Base-by-base conservation (phyloP, 2,888 invertebrate genomes). In the Callyntrura guangdongensis region DNA sequence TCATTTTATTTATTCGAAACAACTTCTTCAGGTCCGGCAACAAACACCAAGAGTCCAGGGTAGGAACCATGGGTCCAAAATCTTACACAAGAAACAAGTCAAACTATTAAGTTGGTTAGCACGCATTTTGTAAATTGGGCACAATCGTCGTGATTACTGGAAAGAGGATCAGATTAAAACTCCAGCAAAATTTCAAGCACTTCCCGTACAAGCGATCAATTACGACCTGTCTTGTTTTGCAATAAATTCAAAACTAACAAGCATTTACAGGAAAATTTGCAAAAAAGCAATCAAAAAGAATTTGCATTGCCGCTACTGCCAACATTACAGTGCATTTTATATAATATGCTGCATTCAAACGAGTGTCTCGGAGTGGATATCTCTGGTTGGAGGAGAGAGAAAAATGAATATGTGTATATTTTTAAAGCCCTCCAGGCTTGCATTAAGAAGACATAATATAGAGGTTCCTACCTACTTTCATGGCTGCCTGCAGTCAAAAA, bases 1-100 rank as follows among this genome's bases (percentile, higher is more conserved):
- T 74, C 49, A 11, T 22, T 49, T 74, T 74, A 74, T 74, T 74
- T 74, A 74, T 74, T 74, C 49, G 49, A 74, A 74, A 49, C 74
- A 74, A 74, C 74, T 74, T 74, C 47, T 74, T 36, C 45, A 8
- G 49, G 22, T 74, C 49, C 74, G 49, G 49, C 22, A 49, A 12
- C 17, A 74, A 67, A 67, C 22, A 69, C 0, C 69, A 69, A 17
- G 36, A 69, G 6, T 20, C 9, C 20, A 64, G 61, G n/a, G 61
- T 14, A 27, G 12, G 27, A 74, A 2, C 9, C 69, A 9, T 3
- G 69, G 9, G 22, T 74, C 74, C 47, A 49, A 6, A 74, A 22
- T 74, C 74, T 74, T 74, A n/a, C 72, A 53, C 12, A 14, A 9
- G 53, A n/a, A 53, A 2, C n/a, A 53, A 9, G 12, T 12, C 14